Percentiles rank a stretch among this genome's conserved stretches.
These are phyloP conservation scores for Athene cunicularia DNA, from an alignment of 2,113 vertebrate genomes.

Conservation along the genomic window DNA sequence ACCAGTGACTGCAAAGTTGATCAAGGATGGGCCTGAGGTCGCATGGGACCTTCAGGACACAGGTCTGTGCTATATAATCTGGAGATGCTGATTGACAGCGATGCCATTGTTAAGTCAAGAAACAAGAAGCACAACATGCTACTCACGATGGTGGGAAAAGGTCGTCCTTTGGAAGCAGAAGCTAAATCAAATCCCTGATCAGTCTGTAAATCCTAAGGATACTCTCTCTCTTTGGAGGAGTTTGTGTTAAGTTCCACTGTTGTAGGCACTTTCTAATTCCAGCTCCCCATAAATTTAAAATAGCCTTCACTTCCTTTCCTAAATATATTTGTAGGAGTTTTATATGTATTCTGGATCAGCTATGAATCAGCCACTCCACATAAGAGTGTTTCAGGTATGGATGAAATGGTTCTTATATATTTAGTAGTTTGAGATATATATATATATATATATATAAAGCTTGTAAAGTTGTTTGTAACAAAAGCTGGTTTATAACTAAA, in stretches of 20 bases:
- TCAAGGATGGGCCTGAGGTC: not conserved
- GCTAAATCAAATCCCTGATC: not conserved
- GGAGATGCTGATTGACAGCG: not conserved
- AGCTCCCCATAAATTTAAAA: conserved; percentile 35
- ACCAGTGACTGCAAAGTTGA: not conserved
- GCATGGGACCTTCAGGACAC: not conserved
- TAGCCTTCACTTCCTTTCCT: conserved; percentile 1
- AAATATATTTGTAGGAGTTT: conserved; percentile 5
- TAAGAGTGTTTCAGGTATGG: not conserved
- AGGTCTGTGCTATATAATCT: not conserved
- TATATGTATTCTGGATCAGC: conserved; percentile 1
- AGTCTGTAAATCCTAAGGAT: not conserved
- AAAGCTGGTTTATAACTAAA: conserved; percentile 22
- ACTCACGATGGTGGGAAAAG: not conserved
- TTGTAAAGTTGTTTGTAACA: conserved; percentile 23
- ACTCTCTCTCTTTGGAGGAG: rapidly evolving
- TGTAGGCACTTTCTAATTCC: conserved; percentile 1
- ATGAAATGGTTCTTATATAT: not conserved
- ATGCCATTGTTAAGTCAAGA: not conserved
- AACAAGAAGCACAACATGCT: not conserved
- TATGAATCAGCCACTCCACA: not conserved
- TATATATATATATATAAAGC: not conserved
- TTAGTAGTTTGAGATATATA: not conserved
- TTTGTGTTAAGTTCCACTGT: not conserved
- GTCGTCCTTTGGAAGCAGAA: not conserved